Base-by-base conservation (phyloP, 2,888 invertebrate species). In the Apantesis nais region DNA sequence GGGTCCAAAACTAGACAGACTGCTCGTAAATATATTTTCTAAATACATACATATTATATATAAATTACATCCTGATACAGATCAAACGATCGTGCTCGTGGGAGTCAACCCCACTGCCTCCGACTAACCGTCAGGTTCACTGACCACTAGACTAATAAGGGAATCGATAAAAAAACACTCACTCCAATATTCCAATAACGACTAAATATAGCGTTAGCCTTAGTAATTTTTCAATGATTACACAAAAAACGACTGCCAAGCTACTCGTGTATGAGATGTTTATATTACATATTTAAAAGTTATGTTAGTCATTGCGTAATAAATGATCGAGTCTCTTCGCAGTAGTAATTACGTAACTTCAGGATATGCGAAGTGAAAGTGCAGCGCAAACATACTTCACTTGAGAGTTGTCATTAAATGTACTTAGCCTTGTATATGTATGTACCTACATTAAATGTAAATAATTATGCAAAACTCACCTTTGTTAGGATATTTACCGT, bases 291-390 rank as follows among this genome's bases (percentile, higher is more conserved):
- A 22, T 37, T n/a, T 62, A 2, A 66, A 39, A 66, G 41, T 31
- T 39, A 58, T 25, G 39, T 60, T 41, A 41, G 5, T 66, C 34
- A 58, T 72, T 68, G n/a, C 61, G 25, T 62, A 72, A 72, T 41
- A 64, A 58, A 61, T 48, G 62, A 58, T 60, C 37, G 34, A 55
- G 22, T 19, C 52, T 73, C 73, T 66, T 73, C 73, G 64, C 62
- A 60, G 19, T 2, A 48, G 11, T 39, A 34, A 48, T 76, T 66
- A 62, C 64, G 66, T 62, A 76, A 76, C 39, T 66, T 63, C 64
- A 74, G 78, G 74, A 75, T 71, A 72, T 67, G 55, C 58, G 39
- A 34, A 73, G 80, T 71, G 80, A 80, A 80, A 79, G 80, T 76
- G 63, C 66, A 75, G n/a, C 34, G 25, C 41, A n/a, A 55, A 55